Percentiles rank a stretch among this genome's conserved stretches.
Conservation (phyloP, 2,888 invertebrate species). For the Mesoligia furuncula region DNA sequence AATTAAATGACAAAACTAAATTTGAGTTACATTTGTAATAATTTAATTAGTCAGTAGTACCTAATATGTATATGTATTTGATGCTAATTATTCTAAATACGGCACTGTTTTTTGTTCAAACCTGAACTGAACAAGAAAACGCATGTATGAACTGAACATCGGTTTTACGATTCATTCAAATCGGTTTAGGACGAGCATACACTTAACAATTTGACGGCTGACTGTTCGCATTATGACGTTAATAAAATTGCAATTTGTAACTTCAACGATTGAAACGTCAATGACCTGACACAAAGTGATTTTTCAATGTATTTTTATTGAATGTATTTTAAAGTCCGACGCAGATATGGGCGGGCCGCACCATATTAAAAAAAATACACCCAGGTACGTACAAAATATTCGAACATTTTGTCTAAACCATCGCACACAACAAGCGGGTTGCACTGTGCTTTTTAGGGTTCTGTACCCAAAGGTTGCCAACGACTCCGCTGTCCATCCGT, state of each 20-base stretch:
- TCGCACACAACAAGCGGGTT: neutral
- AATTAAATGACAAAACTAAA: neutral
- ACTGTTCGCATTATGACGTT: constrained; percentile 9
- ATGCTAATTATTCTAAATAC: neutral
- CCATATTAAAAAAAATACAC: neutral
- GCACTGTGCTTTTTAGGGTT: neutral
- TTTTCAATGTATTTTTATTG: constrained; percentile 27
- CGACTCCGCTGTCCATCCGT: no score
- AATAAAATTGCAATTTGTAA: constrained; percentile 46
- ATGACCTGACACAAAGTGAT: constrained; percentile 32
- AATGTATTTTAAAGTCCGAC: constrained; percentile 1
- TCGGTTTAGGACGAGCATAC: constrained; percentile 33
- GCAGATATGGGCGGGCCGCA: neutral
- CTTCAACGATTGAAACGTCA: constrained; percentile 30
- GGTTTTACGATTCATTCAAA: constrained; percentile 37
- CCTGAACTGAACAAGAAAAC: constrained; percentile 1
- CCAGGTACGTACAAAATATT: neutral
- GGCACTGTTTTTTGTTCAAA: constrained; percentile 4
- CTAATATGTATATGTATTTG: no score
- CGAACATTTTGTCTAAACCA: neutral
- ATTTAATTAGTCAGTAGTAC: neutral
- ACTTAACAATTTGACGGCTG: constrained; percentile 40
- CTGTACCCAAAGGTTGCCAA: no score
- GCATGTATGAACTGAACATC: constrained; percentile 4
- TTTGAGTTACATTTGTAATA: neutral